Evolutionary conservation across 2,113 vertebrate species (phyloP).

Genomic region (Corythornis vintsioides): DNA sequence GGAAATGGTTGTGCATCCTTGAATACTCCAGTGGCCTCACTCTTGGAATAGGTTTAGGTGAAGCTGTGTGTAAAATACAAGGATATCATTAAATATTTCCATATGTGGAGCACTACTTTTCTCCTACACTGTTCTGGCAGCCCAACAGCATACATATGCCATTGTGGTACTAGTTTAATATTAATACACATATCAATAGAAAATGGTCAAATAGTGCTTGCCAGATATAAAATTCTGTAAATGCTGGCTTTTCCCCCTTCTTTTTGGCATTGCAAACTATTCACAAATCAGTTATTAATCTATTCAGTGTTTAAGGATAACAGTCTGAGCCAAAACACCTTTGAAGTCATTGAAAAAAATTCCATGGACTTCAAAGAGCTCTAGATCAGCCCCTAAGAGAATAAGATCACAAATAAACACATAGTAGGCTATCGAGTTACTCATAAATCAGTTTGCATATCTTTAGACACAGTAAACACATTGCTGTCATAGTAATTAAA

Average conservation of each 20-base stretch:
- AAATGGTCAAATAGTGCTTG: not conserved
- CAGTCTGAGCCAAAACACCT: conserved; percentile 23
- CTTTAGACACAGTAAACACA: conserved; percentile 40
- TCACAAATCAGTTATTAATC: conserved; percentile 53
- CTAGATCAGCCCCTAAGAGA: conserved; percentile 20
- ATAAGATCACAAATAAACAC: conserved; percentile 41
- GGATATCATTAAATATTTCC: conserved; percentile 65
- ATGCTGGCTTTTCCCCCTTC: not conserved
- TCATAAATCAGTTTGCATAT: conserved; percentile 3
- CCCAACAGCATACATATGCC: not conserved
- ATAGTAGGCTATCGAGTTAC: not conserved
- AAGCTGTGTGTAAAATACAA: conserved; percentile 60
- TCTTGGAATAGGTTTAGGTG: conserved; percentile 58
- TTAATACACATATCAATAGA: conserved; percentile 18
- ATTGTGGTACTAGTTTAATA: conserved; percentile 1
- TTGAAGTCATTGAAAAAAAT: conserved; percentile 40
- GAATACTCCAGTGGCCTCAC: conserved; percentile 68
- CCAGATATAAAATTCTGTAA: not conserved
- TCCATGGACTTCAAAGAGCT: conserved; percentile 16
- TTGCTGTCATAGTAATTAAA: conserved; percentile 48
- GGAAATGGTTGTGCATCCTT: conserved; percentile 70
- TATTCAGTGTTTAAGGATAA: conserved; percentile 58
- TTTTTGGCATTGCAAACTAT: conserved; percentile 12
- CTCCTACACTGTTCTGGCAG: not conserved
- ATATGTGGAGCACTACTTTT: conserved; percentile 14